Evolutionary conservation across 2,113 vertebrate genomes (phyloP).

Genomic region (Terrapene triunguis): DNA sequence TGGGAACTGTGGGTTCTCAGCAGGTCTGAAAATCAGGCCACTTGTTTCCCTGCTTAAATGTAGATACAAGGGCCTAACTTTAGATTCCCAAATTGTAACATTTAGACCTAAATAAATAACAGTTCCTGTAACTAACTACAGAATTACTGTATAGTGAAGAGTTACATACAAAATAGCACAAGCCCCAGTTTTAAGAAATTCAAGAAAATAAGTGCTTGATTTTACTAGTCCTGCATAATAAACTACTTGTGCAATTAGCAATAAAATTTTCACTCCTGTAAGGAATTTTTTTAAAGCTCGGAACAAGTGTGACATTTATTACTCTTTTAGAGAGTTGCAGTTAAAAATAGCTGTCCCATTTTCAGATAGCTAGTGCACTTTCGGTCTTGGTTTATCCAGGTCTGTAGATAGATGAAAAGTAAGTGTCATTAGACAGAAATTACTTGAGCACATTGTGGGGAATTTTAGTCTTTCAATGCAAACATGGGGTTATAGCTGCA

Average conservation of each 20-base stretch:
- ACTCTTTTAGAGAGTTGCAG: neutral
- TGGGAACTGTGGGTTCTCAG: neutral
- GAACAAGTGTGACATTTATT: conserved; percentile 65
- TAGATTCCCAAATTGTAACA: neutral
- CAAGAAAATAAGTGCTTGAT: conserved; percentile 39
- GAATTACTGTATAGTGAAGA: neutral
- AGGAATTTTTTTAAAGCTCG: conserved; percentile 38
- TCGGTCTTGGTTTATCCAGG: conserved; percentile 5
- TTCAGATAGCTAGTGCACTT: neutral
- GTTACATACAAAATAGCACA: neutral
- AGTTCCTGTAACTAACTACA: conserved; percentile 2
- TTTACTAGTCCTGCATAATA: conserved; percentile 11
- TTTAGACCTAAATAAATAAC: neutral
- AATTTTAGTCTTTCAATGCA: neutral
- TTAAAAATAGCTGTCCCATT: conserved; percentile 66
- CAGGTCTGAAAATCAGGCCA: neutral
- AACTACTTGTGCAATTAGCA: conserved; percentile 64
- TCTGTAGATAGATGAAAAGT: neutral
- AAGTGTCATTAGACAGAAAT: neutral
- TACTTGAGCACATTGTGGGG: neutral
- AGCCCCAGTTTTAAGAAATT: neutral
- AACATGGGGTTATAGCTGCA: neutral
- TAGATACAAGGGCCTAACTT: neutral
- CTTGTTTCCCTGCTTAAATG: neutral
- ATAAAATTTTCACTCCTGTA: conserved; percentile 57